Conservation (phyloP, 2,888 invertebrate species). For the Bruchidius siliquastri region DNA sequence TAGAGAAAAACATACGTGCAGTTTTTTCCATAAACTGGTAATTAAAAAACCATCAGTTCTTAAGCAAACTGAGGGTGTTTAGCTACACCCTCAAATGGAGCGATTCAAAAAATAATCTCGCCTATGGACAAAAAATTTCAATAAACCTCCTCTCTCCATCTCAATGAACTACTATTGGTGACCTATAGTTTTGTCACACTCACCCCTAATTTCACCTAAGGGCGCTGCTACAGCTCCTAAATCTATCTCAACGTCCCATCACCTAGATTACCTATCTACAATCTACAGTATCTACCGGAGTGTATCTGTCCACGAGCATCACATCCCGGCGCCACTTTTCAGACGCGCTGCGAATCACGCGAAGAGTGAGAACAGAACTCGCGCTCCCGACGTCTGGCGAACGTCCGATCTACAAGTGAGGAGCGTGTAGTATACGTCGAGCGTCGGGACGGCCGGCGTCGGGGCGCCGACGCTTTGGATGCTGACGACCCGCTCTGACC, state of each 20-base stretch:
- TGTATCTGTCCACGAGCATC: not conserved
- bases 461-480: not conserved
- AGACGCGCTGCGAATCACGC: not conserved
- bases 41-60: too few species aligned
- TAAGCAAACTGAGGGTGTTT: too few species aligned
- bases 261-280: not conserved
- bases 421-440: not conserved
- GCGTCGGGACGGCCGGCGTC: not conserved
- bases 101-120: too few species aligned
- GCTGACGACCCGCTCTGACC: too few species aligned
- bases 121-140: too few species aligned
- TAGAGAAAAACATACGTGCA: too few species aligned
- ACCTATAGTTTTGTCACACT: not conserved
- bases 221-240: too few species aligned
- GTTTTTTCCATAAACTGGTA: too few species aligned
- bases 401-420: not conserved
- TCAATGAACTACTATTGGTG: not conserved
- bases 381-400: not conserved
- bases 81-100: too few species aligned
- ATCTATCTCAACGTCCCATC: not conserved
- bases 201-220: not conserved
- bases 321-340: not conserved
- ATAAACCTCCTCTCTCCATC: too few species aligned
- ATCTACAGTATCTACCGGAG: not conserved
- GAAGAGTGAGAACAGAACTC: not conserved